Base-by-base conservation (phyloP, 2,888 invertebrate genomes). In the Dioctria rufipes region DNA sequence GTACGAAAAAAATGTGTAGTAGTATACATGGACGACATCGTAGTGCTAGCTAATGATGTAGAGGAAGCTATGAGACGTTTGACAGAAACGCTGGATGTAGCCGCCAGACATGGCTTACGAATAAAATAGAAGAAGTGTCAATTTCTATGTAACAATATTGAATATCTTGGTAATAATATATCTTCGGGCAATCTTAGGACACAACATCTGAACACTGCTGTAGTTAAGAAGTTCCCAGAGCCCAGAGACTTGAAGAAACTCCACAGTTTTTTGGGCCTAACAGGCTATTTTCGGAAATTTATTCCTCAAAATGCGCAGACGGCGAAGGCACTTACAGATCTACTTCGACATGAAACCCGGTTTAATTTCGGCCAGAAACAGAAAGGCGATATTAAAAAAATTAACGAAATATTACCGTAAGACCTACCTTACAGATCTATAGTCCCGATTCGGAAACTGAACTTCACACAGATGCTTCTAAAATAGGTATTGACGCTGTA, bases 251-350 rank as follows among this genome's bases (percentile, higher is more conserved):
- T 84, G 2, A 85, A 85, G 43, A 80, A 85, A 60, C 60, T 87
- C 1, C 83, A 85, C 39, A 84, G 83, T 80, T 86, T 86, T 63
- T 77, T 85, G 8, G 85, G 85, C 0, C 78, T 86, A 63, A 83
- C 83, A 3, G 83, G 83, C 13, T 85, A 83, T 79, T 85, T 85
- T 5, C 4, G 63, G 25, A 67, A 67, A 13, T 67, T 67, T 46
- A 43, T 13, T 25, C 1, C 25, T 2, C 0, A 25, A 0, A 2
- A 43, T 49, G 61, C 3, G n/a, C 65, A 81, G 88, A 67, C 58
- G 25, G 66, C 78, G 4, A 78, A 58, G 43, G 54, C 66, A 0
- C 5, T 78, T 4, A 42, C 25, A 3, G 46, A 78, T 3, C 3
- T 78, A 11, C 25, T 66, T 25, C 65, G 13, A 6, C 37, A 58